phyloP scores from a whole-genome alignment of 2,888 invertebrate species.

The Cheilosia urbana region DNA sequence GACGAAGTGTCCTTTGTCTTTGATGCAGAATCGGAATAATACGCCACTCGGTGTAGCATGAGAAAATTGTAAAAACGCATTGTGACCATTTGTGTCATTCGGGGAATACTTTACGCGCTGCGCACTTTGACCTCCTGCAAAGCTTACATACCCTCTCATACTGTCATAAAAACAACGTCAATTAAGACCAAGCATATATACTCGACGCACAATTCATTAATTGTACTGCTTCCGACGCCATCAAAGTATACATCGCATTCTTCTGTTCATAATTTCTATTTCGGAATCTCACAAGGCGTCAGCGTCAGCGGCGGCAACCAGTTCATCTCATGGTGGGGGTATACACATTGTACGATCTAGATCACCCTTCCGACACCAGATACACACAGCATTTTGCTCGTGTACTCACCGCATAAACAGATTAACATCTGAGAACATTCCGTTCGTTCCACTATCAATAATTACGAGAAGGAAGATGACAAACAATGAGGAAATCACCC shows the following conservation, averaged over 20 bases:
- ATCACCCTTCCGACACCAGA: slow-evolving; percentile 64
- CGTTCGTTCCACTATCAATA: slow-evolving; percentile 59
- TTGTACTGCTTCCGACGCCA: slow-evolving; percentile 72
- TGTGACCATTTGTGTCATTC: slow-evolving; percentile 27
- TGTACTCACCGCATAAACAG: slow-evolving; percentile 42
- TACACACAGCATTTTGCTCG: slow-evolving; percentile 19
- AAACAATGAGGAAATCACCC: slow-evolving; percentile 74
- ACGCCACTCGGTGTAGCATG: slow-evolving; percentile 13
- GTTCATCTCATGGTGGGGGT: slow-evolving; percentile 34
- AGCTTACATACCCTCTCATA: slow-evolving; percentile 16
- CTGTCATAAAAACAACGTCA: slow-evolving; percentile 31
- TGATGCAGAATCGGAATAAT: slow-evolving; percentile 5
- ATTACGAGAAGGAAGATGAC: slow-evolving; percentile 64
- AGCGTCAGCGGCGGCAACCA: slow-evolving; percentile 4
- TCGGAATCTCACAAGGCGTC: slow-evolving; percentile 59
- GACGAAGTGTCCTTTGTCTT: slow-evolving; percentile 29
- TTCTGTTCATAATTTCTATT: slow-evolving; percentile 61
- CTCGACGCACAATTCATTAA: slow-evolving; percentile 54
- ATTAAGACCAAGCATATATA: slow-evolving; percentile 54
- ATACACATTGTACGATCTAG: slow-evolving; percentile 47
- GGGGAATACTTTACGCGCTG: slow-evolving; percentile 27
- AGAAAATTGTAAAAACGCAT: slow-evolving; percentile 48
- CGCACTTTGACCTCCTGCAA: slow-evolving; percentile 70
- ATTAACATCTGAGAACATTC: slow-evolving; percentile 69
- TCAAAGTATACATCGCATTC: slow-evolving; percentile 23